Evolutionary conservation across 2,797 vertebrate genomes (phyloP).

Genomic region (Alfaro cultratus): DNA sequence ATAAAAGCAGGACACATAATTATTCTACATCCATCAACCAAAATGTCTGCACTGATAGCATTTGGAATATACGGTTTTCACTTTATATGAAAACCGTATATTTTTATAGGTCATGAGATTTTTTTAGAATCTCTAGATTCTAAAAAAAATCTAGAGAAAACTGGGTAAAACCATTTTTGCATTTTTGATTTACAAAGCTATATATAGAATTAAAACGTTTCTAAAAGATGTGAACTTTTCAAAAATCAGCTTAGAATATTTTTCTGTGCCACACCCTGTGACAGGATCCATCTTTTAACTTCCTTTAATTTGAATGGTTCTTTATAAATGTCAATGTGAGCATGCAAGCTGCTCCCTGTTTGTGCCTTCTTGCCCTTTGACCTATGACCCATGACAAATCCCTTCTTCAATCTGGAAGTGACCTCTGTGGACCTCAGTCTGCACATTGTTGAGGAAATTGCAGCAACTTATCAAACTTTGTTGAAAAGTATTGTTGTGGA

Average conservation of each 20-base stretch:
- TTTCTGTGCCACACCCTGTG: not conserved
- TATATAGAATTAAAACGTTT: not conserved
- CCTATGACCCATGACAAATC: conserved; percentile 55
- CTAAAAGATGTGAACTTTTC: not conserved
- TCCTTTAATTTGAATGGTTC: conserved; percentile 13
- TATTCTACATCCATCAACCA: not conserved
- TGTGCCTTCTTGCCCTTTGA: conserved; percentile 56
- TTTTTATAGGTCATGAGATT: too few species aligned
- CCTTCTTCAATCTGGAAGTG: conserved; percentile 28
- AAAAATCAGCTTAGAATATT: not conserved
- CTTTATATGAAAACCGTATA: too few species aligned
- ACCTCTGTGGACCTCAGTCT: conserved; percentile 27
- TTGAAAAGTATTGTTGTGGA: not conserved
- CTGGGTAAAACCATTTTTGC: not conserved
- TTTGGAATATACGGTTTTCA: not conserved
- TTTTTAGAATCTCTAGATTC: too few species aligned
- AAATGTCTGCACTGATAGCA: not conserved
- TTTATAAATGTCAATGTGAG: conserved; percentile 19
- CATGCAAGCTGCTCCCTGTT: conserved; percentile 34
- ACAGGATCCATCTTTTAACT: conserved; percentile 12
- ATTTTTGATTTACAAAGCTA: not conserved
- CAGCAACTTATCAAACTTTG: not conserved
- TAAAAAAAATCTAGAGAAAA: not conserved
- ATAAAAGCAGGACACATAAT: not conserved
- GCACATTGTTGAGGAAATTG: not conserved